These are phyloP conservation scores for Steatocranus sp. DNA, from an alignment of 2,797 vertebrate genomes.

Conservation along the genomic window DNA sequence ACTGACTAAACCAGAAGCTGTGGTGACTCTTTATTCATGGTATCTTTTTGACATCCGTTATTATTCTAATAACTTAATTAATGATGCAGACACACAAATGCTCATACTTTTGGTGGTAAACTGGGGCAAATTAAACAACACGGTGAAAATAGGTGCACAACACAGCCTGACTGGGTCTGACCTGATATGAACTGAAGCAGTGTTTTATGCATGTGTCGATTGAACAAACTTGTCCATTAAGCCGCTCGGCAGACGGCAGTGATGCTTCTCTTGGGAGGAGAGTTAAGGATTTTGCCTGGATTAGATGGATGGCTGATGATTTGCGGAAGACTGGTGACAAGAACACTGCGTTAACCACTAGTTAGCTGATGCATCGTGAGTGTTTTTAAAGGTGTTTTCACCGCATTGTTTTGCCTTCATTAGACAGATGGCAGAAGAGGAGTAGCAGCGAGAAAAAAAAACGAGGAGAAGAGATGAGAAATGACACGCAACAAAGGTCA, in stretches of 20 bases:
- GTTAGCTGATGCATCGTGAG: not conserved
- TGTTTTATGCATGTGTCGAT: not conserved
- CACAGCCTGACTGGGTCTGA: not conserved
- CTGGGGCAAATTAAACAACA: not conserved
- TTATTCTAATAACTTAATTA: not conserved
- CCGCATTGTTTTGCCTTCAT: not conserved
- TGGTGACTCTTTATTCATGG: not conserved
- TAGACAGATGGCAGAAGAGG: not conserved
- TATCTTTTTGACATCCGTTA: not conserved
- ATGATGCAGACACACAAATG: not conserved
- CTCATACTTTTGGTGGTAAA: not conserved
- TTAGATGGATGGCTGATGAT: not conserved
- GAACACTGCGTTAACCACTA: not conserved
- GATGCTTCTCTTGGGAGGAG: not conserved
- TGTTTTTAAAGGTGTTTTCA: not conserved
- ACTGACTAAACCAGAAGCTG: not conserved
- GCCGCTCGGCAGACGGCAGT: not conserved
- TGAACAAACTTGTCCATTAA: not conserved
- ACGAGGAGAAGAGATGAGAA: not conserved
- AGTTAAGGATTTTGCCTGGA: not conserved
- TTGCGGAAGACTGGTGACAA: not conserved
- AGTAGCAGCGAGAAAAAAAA: not conserved
- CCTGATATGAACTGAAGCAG: not conserved
- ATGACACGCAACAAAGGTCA: not conserved
- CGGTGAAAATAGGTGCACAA: not conserved